phyloP scores from a whole-genome alignment of 2,888 invertebrate species.

The Drosophila longiperda region DNA sequence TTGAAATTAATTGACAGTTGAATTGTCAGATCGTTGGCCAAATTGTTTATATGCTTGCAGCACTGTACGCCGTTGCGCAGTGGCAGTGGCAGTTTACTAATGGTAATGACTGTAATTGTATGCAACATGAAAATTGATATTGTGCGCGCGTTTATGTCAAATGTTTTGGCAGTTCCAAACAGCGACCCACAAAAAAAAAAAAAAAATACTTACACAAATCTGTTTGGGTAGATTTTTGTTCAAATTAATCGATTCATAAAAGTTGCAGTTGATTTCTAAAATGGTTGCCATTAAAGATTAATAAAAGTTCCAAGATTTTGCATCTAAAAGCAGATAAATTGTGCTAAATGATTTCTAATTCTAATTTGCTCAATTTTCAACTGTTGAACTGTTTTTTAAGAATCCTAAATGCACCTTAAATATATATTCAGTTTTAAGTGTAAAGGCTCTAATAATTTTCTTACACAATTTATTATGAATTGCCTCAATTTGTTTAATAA shows the following conservation, averaged over 20 bases:
- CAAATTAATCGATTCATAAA: background rate
- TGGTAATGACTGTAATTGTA: constrained; percentile 82
- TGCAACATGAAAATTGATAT: constrained; percentile 78
- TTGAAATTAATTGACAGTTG: constrained; percentile 80
- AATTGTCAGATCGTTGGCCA: constrained; percentile 79
- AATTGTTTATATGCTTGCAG: constrained; percentile 65
- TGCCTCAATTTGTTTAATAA: background rate
- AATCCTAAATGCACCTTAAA: background rate
- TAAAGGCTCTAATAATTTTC: background rate
- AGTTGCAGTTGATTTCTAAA: background rate
- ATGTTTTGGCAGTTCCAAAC: constrained; percentile 69
- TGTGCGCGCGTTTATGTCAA: constrained; percentile 76
- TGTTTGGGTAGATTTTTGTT: constrained; percentile 8
- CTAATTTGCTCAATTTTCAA: background rate
- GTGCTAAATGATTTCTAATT: background rate
- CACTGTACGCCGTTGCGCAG: constrained; percentile 13
- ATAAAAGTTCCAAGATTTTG: background rate
- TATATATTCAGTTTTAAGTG: background rate
- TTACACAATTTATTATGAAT: background rate
- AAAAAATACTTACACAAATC: constrained; percentile 59
- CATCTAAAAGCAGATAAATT: background rate
- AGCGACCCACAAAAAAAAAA: constrained; percentile 63
- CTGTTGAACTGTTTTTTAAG: background rate
- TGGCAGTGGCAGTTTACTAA: constrained; percentile 76
- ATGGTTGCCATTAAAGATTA: background rate